Conservation (phyloP, 1,140 invertebrate genomes). For the Hesperophylax magnus region DNA sequence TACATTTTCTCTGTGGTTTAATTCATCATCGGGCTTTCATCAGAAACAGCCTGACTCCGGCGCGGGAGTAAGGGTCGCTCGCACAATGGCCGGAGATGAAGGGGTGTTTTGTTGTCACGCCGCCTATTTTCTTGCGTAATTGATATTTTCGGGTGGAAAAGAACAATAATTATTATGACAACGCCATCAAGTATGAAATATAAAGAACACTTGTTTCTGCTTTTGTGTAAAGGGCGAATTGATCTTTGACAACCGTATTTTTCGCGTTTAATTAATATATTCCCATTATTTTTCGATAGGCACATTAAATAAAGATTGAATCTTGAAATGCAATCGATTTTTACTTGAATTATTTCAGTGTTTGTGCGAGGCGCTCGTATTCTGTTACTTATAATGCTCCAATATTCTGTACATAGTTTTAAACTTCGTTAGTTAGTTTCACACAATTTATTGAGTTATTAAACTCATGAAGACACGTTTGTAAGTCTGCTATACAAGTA, state of each 20-base stretch:
- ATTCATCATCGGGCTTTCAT: background rate
- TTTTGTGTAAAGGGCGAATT: background rate
- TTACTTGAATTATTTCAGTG: too few species aligned
- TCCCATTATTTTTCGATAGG: too few species aligned
- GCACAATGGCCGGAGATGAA: constrained; percentile 27
- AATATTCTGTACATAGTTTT: too few species aligned
- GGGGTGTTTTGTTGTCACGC: constrained; percentile 29
- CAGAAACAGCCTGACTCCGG: background rate
- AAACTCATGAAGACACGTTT: too few species aligned
- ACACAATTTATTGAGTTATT: too few species aligned
- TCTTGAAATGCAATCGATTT: too few species aligned
- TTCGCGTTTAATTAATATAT: background rate
- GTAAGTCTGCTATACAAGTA: too few species aligned
- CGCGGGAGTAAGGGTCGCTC: background rate
- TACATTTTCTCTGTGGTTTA: too few species aligned
- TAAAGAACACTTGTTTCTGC: background rate
- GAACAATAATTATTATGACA: constrained; percentile 20
- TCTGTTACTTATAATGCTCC: too few species aligned
- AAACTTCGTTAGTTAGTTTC: too few species aligned
- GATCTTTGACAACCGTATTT: background rate
- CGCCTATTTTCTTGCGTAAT: constrained; percentile 39
- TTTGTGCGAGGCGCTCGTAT: too few species aligned
- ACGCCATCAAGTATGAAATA: background rate
- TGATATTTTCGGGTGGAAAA: constrained; percentile 34
- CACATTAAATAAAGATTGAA: too few species aligned